Evolutionary conservation across 2,113 vertebrate genomes (phyloP), one percentile per base, ranked within the genome.

Genomic region (Andinoacara biseriatus): DNA sequence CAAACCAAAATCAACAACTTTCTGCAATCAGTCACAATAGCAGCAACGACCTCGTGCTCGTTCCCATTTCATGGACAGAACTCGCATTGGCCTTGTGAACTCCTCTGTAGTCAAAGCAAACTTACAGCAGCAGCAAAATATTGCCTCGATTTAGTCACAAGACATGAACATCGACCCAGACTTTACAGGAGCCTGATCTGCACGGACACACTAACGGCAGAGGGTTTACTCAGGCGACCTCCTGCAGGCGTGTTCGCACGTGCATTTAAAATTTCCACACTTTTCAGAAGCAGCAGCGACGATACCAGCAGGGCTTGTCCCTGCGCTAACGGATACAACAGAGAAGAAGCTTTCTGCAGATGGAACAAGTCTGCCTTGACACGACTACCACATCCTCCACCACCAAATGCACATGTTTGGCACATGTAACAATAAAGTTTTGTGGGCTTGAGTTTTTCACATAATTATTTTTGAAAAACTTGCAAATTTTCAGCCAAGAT

Each of bases 101-200:
- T 33, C 46, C 13, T 35, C 72, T 31, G 58, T 61, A 74, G 69
- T 83, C 82, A 82, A 82, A 83, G 29, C 72, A 83, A 81, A 81
- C 40, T 0, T 72, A 72, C 46, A 74, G 18, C 24, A 74, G 17
- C 78, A 76, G 60, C 56, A 76, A 59, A 58, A 76, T 20, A 63
- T 17, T n/a, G 13, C 31, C 35, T 62, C 40, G 2, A 84, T 77
- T 63, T 56, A 17, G 74, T 78, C 78, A 82, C 29, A 75, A 54
- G 59, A 74, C 6, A 58, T 87, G 46, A 54, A 54, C 49, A 24
- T n/a, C 75, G 38, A 61, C 0, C 43, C 1, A 63, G 24, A 17
- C n/a, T 29, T 0, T 0, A 40, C 35, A 58, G 82, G 43, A 72
- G 67, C 29, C 62, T 5, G 7, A 57, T 76, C n/a, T 54, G 49